Evolutionary conservation across 1,140 invertebrate genomes (phyloP), one percentile per base, ranked within the genome.

Genomic region (Fopius arisanus): DNA sequence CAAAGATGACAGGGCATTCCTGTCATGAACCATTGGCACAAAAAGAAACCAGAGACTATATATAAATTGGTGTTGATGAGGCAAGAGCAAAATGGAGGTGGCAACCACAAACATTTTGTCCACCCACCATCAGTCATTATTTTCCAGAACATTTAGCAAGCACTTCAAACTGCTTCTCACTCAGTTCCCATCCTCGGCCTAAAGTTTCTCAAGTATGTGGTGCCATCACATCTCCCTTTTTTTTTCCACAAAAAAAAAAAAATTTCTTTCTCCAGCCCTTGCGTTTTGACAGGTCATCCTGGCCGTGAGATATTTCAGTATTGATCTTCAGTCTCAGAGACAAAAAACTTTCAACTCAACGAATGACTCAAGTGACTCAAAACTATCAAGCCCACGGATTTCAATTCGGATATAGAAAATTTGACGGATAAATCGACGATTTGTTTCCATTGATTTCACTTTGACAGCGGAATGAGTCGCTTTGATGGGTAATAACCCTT

Each of bases 61-160:
- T 19, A 33, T 37, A 37, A 19, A 43, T 43, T 43, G 66, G 4
- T 67, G 23, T 41, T 12, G 12, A 66, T 28, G 59, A 65, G 70
- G 73, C 7, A 54, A 77, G 59, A 65, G 33, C 16, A 59, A 51
- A 73, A 31, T 48, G 70, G 19, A 33, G 29, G 69, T 16, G 33
- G 28, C 68, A 65, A 26, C 31, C 54, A 70, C 21, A 43, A 75
- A 67, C 72, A 75, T 70, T 74, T 33, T 31, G 62, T 16, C n/a
- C 43, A n/a, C 76, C 77, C 78, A 83, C 83, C 81, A 87, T 87
- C 85, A 86, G 84, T 88, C 85, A 88, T 88, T 88, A 87, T 88
- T 88, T 88, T 88, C 86, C 85, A 78, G 84, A 86, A 88, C 86
- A 87, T 88, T 88, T 88, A 88, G 85, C 86, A 85, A 79, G 79